A percentile compares a stretch with the other conserved stretches of the same genome.
Conservation (phyloP, 2,113 vertebrate genomes). For the Pristiophorus japonicus region DNA sequence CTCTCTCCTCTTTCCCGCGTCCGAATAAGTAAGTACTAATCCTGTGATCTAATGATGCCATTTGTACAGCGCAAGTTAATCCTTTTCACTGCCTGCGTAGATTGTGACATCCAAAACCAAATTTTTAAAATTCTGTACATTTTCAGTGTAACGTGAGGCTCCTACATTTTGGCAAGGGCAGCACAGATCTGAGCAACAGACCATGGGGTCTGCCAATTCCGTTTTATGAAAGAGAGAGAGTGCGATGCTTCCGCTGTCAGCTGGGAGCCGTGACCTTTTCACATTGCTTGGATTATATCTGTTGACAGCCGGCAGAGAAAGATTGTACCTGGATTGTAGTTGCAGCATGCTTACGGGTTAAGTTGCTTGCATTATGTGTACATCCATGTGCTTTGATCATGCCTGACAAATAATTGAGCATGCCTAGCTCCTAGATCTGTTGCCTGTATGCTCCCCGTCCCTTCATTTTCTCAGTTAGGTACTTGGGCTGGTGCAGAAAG, state of each 20-base stretch:
- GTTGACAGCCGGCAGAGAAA: neutral
- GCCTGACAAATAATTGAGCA: neutral
- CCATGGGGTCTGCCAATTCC: neutral
- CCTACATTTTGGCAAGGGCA: neutral
- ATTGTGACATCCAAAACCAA: neutral
- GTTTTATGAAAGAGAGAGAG: neutral
- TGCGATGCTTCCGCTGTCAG: neutral
- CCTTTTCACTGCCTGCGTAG: neutral
- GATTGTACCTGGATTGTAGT: neutral
- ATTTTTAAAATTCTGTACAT: neutral
- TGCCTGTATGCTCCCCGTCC: neutral
- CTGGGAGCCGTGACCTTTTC: neutral
- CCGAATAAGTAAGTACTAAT: slow-evolving; percentile 38
- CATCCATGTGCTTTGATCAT: neutral
- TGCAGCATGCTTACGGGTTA: neutral
- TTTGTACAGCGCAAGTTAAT: neutral
- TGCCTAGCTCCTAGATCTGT: neutral
- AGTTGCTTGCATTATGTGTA: neutral
- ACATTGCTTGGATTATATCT: neutral
- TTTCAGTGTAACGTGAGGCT: neutral
- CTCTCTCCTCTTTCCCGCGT: slow-evolving; percentile 34
- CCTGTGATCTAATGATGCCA: neutral
- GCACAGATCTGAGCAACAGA: neutral
- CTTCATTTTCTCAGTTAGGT: neutral
- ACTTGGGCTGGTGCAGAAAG: neutral